Evolutionary conservation across 2,797 vertebrate genomes (phyloP), one percentile per base, ranked within the genome.

Genomic region (Aselliscus stoliczkanus): DNA sequence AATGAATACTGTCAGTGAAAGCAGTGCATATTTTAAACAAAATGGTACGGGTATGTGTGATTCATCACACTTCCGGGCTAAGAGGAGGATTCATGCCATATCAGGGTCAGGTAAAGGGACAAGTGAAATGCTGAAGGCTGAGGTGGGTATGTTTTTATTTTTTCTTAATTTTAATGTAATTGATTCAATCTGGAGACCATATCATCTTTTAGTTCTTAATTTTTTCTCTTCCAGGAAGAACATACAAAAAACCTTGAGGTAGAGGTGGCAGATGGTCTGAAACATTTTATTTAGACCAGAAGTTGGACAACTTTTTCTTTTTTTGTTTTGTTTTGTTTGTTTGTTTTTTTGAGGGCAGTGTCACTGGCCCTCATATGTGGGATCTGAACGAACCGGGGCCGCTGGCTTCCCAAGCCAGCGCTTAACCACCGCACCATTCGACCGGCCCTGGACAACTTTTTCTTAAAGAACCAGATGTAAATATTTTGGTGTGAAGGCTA

Each of bases 11-110:
- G 1, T 80, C 52, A 87, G 37, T 86, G 70, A 80, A 70, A 94
- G 64, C 2, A 17, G 34, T 83, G 25, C 12, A n/a, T 89, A 77
- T 90, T 95, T 84, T 90, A 89, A 83, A 65, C 20, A 88, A 96
- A 94, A 95, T 85, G 62, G 7, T 73, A 93, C 88, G 80, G 62
- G 29, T 64, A 50, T 31, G 23, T 93, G 29, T 20, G 70, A 1
- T 67, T 42, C 17, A 56, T 62, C n/a, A 73, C 8, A 69, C 34
- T 72, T 77, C 2, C 84, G 70, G 39, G 23, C 52, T 39, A 62
- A 88, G 83, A 84, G 34, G 86, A 90, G 54, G 90, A 93, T 31
- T 64, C 13, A 7, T 88, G 5, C 62, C 27, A 64, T 14, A 27
- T 62, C 21, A 65, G 31, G 60, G 25, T 50, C 64, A 58, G 42